These are phyloP conservation scores for Seira ritae DNA, from an alignment of 2,888 invertebrate species.

Conservation along the genomic window DNA sequence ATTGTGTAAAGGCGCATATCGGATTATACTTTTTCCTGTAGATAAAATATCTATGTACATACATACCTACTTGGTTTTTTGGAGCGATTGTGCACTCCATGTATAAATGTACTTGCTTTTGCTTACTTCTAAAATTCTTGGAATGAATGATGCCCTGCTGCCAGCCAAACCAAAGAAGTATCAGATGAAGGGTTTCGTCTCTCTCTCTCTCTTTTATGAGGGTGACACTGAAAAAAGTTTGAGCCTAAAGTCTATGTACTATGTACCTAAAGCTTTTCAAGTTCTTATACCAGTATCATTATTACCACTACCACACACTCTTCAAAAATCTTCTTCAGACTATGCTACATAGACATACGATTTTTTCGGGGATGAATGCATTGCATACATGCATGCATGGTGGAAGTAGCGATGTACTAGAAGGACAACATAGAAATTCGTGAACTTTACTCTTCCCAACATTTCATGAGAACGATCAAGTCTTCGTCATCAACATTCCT, in stretches of 20 bases:
- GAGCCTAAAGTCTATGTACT: background rate
- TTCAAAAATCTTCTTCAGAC: slow-evolving; percentile 1
- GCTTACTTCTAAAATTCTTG: slow-evolving; percentile 30
- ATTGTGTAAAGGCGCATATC: background rate
- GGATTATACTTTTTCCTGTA: too few relatives aligned
- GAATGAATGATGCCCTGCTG: slow-evolving; percentile 37
- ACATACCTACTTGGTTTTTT: too few relatives aligned
- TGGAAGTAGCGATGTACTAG: too few relatives aligned
- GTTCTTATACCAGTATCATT: too few relatives aligned
- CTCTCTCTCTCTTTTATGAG: slow-evolving; percentile 49
- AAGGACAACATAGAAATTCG: too few relatives aligned
- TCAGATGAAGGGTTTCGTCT: slow-evolving; percentile 53
- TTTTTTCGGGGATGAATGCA: slow-evolving; percentile 4
- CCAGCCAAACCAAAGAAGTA: slow-evolving; percentile 30
- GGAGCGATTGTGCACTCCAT: too few relatives aligned
- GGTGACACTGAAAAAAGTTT: slow-evolving; percentile 55
- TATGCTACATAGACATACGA: background rate
- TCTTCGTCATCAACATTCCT: too few relatives aligned
- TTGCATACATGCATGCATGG: background rate
- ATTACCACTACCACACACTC: background rate
- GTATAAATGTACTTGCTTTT: slow-evolving; percentile 58
- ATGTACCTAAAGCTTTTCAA: background rate
- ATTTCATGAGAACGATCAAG: too few relatives aligned
- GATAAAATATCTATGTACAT: too few relatives aligned
- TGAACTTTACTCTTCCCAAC: too few relatives aligned